phyloP scores from a whole-genome alignment of 2,113 vertebrate species.

The Menura novaehollandiae region DNA sequence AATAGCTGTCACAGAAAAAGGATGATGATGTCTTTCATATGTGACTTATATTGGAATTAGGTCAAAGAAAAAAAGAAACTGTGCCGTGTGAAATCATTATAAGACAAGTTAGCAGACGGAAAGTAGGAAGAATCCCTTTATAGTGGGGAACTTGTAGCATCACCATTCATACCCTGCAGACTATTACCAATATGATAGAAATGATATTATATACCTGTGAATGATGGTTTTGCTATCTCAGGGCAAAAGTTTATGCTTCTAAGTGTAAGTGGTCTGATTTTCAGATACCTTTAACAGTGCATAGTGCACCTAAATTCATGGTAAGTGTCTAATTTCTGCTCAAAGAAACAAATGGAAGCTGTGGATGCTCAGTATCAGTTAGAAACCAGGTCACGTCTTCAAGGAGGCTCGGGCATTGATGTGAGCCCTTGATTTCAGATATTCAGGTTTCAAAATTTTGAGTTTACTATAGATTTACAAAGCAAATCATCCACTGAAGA shows the following conservation, averaged over 20 bases:
- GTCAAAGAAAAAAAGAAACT: neutral
- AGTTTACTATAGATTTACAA: neutral
- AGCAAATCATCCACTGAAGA: neutral
- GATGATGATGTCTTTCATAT: neutral
- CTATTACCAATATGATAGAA: neutral
- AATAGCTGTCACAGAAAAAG: neutral
- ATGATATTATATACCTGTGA: neutral
- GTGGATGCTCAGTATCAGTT: neutral
- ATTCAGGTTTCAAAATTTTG: neutral
- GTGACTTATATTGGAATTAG: neutral
- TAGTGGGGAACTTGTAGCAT: neutral
- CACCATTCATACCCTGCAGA: neutral
- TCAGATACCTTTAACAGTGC: neutral
- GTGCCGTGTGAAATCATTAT: neutral
- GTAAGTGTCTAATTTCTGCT: neutral
- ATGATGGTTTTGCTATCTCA: neutral
- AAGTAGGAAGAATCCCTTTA: neutral
- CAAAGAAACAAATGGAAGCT: neutral
- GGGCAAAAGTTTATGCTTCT: neutral
- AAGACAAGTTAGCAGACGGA: neutral
- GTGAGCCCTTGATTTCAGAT: neutral
- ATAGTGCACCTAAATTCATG: neutral
- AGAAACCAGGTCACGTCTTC: neutral
- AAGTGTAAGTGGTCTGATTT: neutral
- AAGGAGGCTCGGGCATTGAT: neutral